Evolutionary conservation across 2,113 vertebrate genomes (phyloP).

Genomic region (Micromys minutus): DNA sequence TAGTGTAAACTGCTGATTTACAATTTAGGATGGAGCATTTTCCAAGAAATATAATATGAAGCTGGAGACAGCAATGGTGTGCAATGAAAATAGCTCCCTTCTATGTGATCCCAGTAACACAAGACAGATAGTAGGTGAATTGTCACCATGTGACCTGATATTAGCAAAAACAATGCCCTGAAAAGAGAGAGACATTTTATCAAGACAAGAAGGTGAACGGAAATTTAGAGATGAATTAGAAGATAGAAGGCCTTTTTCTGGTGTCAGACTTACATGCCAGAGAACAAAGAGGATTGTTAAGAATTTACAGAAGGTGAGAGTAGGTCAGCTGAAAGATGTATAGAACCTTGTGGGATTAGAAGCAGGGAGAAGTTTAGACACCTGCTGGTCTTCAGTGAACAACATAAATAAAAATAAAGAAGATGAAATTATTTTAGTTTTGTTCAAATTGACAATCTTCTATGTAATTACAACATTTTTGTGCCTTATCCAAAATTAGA

Average conservation of each 20-base stretch:
- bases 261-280: background rate
- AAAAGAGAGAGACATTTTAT: background rate
- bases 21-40: background rate
- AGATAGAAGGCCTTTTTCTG: background rate
- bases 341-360: background rate
- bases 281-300: background rate
- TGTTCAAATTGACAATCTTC: background rate
- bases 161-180: background rate
- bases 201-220: background rate
- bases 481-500: background rate
- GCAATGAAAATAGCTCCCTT: background rate
- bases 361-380: background rate
- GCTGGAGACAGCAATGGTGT: background rate
- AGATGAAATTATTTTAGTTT: background rate
- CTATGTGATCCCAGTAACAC: background rate
- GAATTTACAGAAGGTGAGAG: background rate
- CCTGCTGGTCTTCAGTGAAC: background rate
- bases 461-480: conserved; percentile 4
- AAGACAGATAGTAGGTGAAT: background rate
- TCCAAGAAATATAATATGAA: background rate
- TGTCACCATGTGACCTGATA: background rate
- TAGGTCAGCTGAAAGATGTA: background rate
- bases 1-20: background rate
- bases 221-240: background rate
- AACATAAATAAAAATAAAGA: background rate